Conservation (phyloP, 23 tunicate genomes). For the Botrylloides violaceus region DNA sequence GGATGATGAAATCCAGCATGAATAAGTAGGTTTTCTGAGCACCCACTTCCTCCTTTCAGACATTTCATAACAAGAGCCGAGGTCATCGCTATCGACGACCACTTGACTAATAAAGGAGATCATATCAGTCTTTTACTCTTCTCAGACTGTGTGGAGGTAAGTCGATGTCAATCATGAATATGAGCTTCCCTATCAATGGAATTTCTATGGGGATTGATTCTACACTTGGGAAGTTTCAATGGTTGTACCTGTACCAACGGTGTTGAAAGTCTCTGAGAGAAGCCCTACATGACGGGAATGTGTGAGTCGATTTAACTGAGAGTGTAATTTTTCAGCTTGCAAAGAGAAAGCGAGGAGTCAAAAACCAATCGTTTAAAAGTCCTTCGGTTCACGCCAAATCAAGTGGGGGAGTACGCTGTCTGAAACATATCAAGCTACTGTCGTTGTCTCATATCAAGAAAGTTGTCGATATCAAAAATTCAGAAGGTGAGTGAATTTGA, state of each 20-base stretch:
- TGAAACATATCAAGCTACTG: constrained; percentile 81
- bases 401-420: constrained; percentile 14
- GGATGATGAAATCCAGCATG: too few species aligned
- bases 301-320: too few species aligned
- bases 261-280: too few species aligned
- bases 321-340: constrained; percentile 65
- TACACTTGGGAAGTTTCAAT: too few species aligned
- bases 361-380: constrained; percentile 47
- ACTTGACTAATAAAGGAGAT: constrained; percentile 74
- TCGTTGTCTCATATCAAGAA: constrained; percentile 83
- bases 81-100: constrained; percentile 63
- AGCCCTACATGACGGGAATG: too few species aligned
- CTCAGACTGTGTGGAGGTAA: constrained; percentile 84
- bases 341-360: constrained; percentile 45
- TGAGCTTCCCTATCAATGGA: too few species aligned
- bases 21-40: too few species aligned
- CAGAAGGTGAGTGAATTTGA: constrained; percentile 73
- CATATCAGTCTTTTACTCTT: constrained; percentile 51
- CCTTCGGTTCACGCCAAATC: constrained; percentile 64
- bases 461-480: constrained; percentile 64
- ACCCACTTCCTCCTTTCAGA: too few species aligned
- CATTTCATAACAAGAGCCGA: constrained; percentile 78
- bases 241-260: too few species aligned
- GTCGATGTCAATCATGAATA: too few species aligned
- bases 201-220: too few species aligned